Evolutionary conservation across 2,113 vertebrate genomes (phyloP).

Genomic region (Spheniscus mendiculus): DNA sequence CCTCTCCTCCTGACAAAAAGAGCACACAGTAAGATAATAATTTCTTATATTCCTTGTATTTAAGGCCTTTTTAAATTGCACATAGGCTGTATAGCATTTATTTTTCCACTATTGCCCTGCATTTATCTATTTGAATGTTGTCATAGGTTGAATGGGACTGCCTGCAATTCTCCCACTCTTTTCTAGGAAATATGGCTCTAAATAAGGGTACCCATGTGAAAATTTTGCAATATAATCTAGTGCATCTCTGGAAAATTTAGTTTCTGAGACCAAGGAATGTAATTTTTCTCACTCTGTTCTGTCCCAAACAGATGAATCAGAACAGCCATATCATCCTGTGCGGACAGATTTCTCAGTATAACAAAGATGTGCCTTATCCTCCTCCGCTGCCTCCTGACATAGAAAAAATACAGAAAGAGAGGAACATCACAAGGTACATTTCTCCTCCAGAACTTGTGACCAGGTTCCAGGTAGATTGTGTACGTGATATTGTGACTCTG

Average conservation of each 20-base stretch:
- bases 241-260: background rate
- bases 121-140: background rate
- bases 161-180: background rate
- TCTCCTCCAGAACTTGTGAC: background rate
- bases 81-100: background rate
- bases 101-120: background rate
- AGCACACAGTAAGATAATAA: background rate
- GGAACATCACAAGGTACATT: slow-evolving; percentile 84
- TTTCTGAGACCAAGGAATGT: background rate
- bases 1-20: background rate
- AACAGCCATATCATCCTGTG: slow-evolving; percentile 90
- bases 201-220: background rate
- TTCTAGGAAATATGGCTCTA: background rate
- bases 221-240: background rate
- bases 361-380: slow-evolving; percentile 93
- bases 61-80: background rate
- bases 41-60: background rate
- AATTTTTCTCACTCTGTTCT: background rate
- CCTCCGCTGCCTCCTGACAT: slow-evolving; percentile 80
- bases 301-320: slow-evolving; percentile 85
- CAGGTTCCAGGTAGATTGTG: background rate
- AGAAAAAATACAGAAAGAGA: slow-evolving; percentile 74
- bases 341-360: slow-evolving; percentile 97
- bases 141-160: background rate
- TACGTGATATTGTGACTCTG: background rate